Conservation (phyloP, 2,113 vertebrate species). For the Cyanocitta stelleri region DNA sequence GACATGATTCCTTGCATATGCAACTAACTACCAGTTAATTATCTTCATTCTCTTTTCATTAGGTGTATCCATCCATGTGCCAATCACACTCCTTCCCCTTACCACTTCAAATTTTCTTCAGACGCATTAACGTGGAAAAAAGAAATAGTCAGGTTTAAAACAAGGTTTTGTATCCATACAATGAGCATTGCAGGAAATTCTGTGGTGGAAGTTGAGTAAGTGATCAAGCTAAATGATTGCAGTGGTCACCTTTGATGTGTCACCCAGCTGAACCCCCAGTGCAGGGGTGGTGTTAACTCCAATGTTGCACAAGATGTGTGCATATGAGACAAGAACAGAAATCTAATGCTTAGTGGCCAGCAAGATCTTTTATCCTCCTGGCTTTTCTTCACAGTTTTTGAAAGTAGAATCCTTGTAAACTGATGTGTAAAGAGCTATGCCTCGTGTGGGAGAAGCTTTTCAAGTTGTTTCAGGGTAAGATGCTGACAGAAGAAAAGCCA, state of each 20-base stretch:
- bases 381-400: not conserved
- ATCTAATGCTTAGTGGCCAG: not conserved
- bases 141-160: not conserved
- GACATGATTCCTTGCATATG: not conserved
- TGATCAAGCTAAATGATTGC: not conserved
- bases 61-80: fast-evolving
- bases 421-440: not conserved
- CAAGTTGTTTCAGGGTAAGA: not conserved
- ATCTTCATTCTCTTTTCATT: not conserved
- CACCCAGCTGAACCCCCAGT: not conserved
- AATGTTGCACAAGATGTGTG: fast-evolving
- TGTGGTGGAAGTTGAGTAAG: not conserved
- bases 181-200: not conserved
- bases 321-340: not conserved
- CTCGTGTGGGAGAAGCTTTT: not conserved
- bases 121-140: not conserved
- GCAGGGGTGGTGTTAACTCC: not conserved
- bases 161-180: not conserved
- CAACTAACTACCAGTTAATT: not conserved
- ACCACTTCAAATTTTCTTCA: not conserved
- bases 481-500: not conserved
- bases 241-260: not conserved
- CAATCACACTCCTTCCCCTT: not conserved
- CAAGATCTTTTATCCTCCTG: not conserved
- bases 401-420: not conserved